Percentiles rank a stretch among this genome's conserved stretches.
Evolutionary conservation across 1,140 invertebrate genomes (phyloP).

Genomic region (Coenobita brevimanus): DNA sequence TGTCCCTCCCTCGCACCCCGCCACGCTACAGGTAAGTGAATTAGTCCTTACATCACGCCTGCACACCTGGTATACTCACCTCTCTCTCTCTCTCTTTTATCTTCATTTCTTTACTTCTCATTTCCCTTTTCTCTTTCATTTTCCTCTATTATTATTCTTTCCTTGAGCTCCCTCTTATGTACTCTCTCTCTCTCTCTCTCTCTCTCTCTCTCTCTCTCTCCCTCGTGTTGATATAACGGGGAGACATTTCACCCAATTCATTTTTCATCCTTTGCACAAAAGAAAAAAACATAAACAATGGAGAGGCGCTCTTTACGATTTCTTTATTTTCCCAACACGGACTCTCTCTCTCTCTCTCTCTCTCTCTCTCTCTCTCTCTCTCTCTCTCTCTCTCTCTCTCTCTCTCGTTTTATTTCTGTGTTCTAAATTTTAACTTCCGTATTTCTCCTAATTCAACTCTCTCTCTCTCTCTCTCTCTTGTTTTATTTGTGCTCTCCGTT

Average conservation of each 20-base stretch:
- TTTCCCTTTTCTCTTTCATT: neutral
- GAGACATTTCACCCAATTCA: neutral
- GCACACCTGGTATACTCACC: neutral
- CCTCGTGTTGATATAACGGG: too few species aligned
- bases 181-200: neutral
- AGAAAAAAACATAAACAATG: too few species aligned
- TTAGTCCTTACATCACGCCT: neutral
- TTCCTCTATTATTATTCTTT: too few species aligned
- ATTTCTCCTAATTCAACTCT: too few species aligned
- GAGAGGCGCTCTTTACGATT: too few species aligned
- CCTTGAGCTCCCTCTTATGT: too few species aligned
- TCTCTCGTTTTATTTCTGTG: neutral
- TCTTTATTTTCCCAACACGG: too few species aligned
- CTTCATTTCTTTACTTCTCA: neutral
- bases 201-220: neutral
- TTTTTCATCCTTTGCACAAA: neutral
- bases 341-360: too few species aligned
- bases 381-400: constrained; percentile 32
- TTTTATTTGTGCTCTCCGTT: too few species aligned
- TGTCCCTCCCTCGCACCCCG: too few species aligned
- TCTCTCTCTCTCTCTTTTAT: neutral
- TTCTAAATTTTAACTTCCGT: too few species aligned
- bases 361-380: neutral
- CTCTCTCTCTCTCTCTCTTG: constrained; percentile 17
- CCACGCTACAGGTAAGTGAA: neutral